phyloP scores from a whole-genome alignment of 2,113 vertebrate species.

The Ameiurus melas region DNA sequence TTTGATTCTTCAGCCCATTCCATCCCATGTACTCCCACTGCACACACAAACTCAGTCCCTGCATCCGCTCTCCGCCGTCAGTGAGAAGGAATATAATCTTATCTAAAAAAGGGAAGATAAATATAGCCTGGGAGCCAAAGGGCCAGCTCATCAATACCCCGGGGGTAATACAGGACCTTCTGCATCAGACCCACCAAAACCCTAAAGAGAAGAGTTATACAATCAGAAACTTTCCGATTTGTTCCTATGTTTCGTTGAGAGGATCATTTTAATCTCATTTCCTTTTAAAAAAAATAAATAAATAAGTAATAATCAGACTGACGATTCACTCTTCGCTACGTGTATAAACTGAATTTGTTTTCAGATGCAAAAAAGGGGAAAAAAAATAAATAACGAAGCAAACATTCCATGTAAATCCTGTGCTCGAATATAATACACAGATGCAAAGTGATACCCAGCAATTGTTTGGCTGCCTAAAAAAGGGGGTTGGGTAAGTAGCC shows the following conservation, averaged over 20 bases:
- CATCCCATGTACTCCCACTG: constrained; percentile 13
- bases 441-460: constrained; percentile 39
- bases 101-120: constrained; percentile 74
- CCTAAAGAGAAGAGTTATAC: not conserved
- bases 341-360: not conserved
- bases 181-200: constrained; percentile 16
- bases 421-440: not conserved
- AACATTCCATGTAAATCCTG: constrained; percentile 20
- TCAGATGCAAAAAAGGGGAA: not conserved
- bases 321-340: not conserved
- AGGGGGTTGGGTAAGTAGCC: constrained; percentile 19
- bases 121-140: constrained; percentile 62
- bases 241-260: not conserved
- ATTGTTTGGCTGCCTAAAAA: constrained; percentile 10
- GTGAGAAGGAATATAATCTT: constrained; percentile 72
- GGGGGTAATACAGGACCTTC: constrained; percentile 50
- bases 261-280: not conserved
- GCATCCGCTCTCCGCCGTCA: constrained; percentile 42
- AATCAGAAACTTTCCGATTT: not conserved
- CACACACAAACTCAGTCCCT: constrained; percentile 24
- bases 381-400: constrained; percentile 16
- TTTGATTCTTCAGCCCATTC: not conserved
- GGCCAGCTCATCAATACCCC: constrained; percentile 50
- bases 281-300: not conserved
- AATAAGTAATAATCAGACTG: constrained; percentile 5